Percentiles rank a stretch among this genome's conserved stretches.
Evolutionary conservation across 2,888 invertebrate genomes (phyloP).

Genomic region (Blera fallax): DNA sequence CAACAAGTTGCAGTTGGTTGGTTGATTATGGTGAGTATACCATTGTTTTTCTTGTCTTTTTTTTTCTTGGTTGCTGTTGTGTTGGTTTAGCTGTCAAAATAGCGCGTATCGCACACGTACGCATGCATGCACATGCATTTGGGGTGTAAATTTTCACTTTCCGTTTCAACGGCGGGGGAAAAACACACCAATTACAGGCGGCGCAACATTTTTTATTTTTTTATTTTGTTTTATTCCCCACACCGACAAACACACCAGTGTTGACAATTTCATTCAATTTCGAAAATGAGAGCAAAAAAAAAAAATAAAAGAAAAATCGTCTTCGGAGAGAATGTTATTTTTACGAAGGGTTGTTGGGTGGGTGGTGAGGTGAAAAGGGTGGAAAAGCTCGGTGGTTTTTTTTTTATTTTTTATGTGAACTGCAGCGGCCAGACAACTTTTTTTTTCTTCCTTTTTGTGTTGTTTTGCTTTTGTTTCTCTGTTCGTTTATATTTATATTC

Average conservation of each 20-base stretch:
- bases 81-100: conserved; percentile 41
- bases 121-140: conserved; percentile 57
- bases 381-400: conserved; percentile 36
- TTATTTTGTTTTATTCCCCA: conserved; percentile 35
- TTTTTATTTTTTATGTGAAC: conserved; percentile 48
- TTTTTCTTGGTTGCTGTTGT: not conserved
- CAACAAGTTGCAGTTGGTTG: conserved; percentile 71
- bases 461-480: conserved; percentile 12
- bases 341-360: conserved; percentile 29
- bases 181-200: conserved; percentile 33
- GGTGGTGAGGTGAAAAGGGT: conserved; percentile 55
- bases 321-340: not conserved
- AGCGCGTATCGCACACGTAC: conserved; percentile 66
- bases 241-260: conserved; percentile 15
- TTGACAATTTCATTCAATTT: conserved; percentile 39
- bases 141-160: conserved; percentile 80
- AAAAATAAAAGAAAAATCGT: not conserved
- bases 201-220: conserved; percentile 32
- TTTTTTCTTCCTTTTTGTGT: conserved; percentile 21
- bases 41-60: not conserved
- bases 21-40: conserved; percentile 36
- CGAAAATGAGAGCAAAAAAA: conserved; percentile 4
- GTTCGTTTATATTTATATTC: conserved; percentile 20
- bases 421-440: conserved; percentile 66
- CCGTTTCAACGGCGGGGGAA: conserved; percentile 76